phyloP scores from a whole-genome alignment of 2,113 vertebrate genomes.

The Elephas maximus region DNA sequence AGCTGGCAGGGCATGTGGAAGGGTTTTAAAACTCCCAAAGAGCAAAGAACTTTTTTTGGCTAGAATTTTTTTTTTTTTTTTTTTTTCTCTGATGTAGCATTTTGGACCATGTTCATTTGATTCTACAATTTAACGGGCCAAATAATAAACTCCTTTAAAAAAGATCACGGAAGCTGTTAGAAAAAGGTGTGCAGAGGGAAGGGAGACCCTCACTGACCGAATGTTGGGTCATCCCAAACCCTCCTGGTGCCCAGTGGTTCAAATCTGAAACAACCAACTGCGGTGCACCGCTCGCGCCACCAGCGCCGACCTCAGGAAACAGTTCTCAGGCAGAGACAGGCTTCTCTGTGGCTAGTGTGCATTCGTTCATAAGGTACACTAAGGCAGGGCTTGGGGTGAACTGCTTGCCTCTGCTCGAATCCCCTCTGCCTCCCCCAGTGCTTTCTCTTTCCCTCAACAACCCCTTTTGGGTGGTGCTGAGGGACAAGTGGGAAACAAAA shows the following conservation, averaged over 20 bases:
- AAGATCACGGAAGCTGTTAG: not conserved
- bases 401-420: not conserved
- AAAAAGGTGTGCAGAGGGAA: not conserved
- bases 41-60: not conserved
- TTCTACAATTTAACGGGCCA: constrained; percentile 21
- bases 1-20: constrained; percentile 31
- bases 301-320: not conserved
- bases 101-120: not conserved
- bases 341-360: not conserved
- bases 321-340: not conserved
- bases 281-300: accelerated
- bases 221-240: not conserved
- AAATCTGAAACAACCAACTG: not conserved
- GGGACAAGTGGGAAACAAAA: not conserved
- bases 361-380: too few relatives aligned
- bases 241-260: not conserved
- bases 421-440: not conserved
- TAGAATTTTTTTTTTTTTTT: too few relatives aligned
- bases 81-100: not conserved
- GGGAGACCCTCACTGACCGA: not conserved
- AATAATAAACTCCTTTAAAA: not conserved
- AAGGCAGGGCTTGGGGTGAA: too few relatives aligned
- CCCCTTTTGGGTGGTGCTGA: not conserved
- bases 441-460: too few relatives aligned
- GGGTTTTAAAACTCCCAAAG: constrained; percentile 35